Percentiles rank a stretch among this genome's conserved stretches.
phyloP scores from a whole-genome alignment of 2,113 vertebrate genomes.

The Catharus fuscescens region DNA sequence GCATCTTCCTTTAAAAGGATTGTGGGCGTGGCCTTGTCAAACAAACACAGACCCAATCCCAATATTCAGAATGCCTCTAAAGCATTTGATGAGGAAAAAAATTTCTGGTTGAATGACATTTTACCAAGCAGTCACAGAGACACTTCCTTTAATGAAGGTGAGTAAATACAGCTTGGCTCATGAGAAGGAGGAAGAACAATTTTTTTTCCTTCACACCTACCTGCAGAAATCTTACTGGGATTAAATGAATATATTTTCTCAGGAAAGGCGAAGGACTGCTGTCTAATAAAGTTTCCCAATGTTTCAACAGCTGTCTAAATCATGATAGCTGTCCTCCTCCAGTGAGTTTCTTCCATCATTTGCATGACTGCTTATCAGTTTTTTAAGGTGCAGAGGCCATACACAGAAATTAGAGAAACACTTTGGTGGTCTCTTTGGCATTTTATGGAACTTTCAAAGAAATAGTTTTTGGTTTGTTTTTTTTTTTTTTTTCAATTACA shows the following conservation, averaged over 20 bases:
- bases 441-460: not conserved
- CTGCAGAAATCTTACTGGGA: not conserved
- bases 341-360: not conserved
- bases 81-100: constrained; percentile 7
- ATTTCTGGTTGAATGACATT: not conserved
- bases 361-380: not conserved
- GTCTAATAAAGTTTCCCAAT: not conserved
- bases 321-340: not conserved
- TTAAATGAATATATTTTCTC: not conserved
- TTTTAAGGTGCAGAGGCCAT: not conserved
- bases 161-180: constrained; percentile 3
- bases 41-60: not conserved
- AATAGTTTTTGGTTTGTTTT: not conserved
- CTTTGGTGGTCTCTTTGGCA: not conserved
- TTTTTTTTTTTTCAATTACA: not conserved
- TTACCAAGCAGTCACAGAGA: not conserved
- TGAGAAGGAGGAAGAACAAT: not conserved
- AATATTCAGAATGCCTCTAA: constrained; percentile 5
- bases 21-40: constrained; percentile 21
- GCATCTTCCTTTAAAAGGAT: constrained; percentile 20
- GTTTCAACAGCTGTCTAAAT: not conserved
- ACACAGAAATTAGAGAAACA: not conserved
- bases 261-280: constrained; percentile 27
- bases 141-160: constrained; percentile 22
- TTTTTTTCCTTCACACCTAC: not conserved